phyloP scores from a whole-genome alignment of 2,797 vertebrate species.

The Eptatretus atami region DNA sequence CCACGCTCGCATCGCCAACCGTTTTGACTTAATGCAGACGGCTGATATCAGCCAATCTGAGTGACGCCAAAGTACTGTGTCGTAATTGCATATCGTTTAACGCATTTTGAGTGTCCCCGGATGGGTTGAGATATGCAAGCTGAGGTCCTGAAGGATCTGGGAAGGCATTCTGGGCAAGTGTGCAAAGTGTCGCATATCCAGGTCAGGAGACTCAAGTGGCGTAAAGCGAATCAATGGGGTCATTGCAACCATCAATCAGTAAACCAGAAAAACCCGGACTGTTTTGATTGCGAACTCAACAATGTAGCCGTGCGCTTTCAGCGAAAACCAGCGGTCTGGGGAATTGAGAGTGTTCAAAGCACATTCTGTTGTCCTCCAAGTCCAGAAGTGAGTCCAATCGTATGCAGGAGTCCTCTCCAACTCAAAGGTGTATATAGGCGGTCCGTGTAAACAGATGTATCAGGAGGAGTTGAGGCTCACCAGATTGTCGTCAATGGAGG shows the following conservation, averaged over 20 bases:
- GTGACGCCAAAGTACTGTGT: too few species aligned
- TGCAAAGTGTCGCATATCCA: conserved; percentile 20
- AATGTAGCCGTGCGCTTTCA: conserved; percentile 18
- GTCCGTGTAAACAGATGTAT: conserved; percentile 29
- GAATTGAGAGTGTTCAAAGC: conserved; percentile 14
- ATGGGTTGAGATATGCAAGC: conserved; percentile 22
- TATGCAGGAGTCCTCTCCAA: conserved; percentile 18
- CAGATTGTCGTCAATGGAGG: conserved; percentile 16
- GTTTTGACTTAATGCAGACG: conserved; percentile 16
- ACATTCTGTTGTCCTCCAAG: conserved; percentile 28
- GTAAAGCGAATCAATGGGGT: conserved; percentile 15
- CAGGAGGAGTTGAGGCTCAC: conserved; percentile 22
- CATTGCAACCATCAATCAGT: conserved; percentile 28
- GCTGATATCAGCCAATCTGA: too few species aligned
- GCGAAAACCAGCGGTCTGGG: conserved; percentile 18
- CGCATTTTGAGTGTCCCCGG: conserved; percentile 23
- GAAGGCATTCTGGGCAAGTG: conserved; percentile 11
- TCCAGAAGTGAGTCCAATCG: conserved; percentile 18
- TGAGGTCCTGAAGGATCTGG: conserved; percentile 22
- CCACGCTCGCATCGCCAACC: too few species aligned
- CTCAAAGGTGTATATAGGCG: conserved; percentile 6
- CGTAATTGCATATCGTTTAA: conserved; percentile 37
- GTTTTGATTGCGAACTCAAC: conserved; percentile 28
- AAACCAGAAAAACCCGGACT: conserved; percentile 20
- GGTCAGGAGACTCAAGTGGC: conserved; percentile 26